Evolutionary conservation across 2,113 vertebrate genomes (phyloP).

Genomic region (Canis aureus): DNA sequence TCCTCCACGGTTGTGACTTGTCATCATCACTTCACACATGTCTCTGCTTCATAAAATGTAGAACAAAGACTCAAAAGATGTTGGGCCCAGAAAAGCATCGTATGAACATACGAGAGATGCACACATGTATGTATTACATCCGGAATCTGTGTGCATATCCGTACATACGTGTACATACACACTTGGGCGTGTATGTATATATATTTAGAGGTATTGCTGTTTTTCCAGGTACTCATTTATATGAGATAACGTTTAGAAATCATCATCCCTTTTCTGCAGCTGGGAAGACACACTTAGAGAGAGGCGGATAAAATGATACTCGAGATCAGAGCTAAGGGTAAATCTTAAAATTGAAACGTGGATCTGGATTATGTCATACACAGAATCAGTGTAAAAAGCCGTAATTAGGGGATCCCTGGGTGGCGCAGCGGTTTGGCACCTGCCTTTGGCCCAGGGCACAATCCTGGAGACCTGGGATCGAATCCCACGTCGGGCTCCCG

Average conservation of each 20-base stretch:
- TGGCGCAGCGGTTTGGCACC: too few relatives aligned
- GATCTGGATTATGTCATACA: background rate
- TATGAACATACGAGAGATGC: background rate
- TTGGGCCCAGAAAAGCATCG: background rate
- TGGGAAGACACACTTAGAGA: conserved; percentile 1
- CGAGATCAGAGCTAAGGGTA: background rate
- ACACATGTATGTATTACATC: background rate
- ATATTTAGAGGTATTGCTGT: background rate
- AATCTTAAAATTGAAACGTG: conserved; percentile 54
- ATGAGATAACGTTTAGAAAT: background rate
- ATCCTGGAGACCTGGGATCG: too few relatives aligned
- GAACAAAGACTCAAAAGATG: background rate
- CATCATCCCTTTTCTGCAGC: background rate
- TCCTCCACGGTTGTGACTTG: background rate
- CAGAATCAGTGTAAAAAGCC: conserved; percentile 59
- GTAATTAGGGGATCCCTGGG: background rate
- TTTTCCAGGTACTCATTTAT: background rate
- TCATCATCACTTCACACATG: background rate
- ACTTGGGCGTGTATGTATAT: background rate
- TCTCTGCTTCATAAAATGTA: background rate
- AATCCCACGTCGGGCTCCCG: too few relatives aligned
- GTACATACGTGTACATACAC: background rate
- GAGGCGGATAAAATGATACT: background rate
- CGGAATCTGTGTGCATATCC: background rate
- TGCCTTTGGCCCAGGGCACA: too few relatives aligned